Evolutionary conservation across 1,140 invertebrate genomes (phyloP).

Genomic region (Drosophila rufa): DNA sequence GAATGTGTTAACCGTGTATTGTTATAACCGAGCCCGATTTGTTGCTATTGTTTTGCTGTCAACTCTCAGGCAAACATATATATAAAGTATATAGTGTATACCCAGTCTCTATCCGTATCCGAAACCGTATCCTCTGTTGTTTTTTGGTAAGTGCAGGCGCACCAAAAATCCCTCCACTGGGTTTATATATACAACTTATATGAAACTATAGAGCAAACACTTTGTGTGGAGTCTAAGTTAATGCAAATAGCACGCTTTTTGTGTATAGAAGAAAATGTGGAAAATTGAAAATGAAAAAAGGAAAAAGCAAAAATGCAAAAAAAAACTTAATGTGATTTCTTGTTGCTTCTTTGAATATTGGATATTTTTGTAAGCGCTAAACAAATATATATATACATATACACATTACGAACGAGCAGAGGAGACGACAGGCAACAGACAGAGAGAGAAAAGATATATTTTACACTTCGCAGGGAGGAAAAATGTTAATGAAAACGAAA

Average conservation of each 20-base stretch:
- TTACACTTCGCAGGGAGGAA: conserved; percentile 30
- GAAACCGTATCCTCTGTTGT: conserved; percentile 11
- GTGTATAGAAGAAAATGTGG: conserved; percentile 59
- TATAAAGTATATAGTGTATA: neutral
- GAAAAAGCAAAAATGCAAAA: conserved; percentile 13
- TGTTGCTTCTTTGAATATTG: conserved; percentile 79
- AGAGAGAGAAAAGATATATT: conserved; percentile 43
- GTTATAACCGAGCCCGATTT: conserved; percentile 50
- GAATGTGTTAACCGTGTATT: conserved; percentile 66
- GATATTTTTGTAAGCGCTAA: conserved; percentile 75
- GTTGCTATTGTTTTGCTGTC: conserved; percentile 19
- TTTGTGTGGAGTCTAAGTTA: conserved; percentile 46
- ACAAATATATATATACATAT: conserved; percentile 46
- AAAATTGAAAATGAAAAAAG: conserved; percentile 8
- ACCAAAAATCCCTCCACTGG: conserved; percentile 73
- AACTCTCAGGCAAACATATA: conserved; percentile 37
- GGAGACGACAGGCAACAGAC: conserved; percentile 29
- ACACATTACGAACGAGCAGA: conserved; percentile 21
- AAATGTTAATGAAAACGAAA: neutral
- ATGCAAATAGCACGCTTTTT: conserved; percentile 78
- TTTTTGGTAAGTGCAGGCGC: conserved; percentile 64
- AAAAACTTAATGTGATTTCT: conserved; percentile 77
- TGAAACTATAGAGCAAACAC: conserved; percentile 35
- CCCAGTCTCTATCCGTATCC: conserved; percentile 4
- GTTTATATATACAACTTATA: conserved; percentile 49